phyloP scores from a whole-genome alignment of 92 coral and sea anemone species.

The Galaxea fascicularis region DNA sequence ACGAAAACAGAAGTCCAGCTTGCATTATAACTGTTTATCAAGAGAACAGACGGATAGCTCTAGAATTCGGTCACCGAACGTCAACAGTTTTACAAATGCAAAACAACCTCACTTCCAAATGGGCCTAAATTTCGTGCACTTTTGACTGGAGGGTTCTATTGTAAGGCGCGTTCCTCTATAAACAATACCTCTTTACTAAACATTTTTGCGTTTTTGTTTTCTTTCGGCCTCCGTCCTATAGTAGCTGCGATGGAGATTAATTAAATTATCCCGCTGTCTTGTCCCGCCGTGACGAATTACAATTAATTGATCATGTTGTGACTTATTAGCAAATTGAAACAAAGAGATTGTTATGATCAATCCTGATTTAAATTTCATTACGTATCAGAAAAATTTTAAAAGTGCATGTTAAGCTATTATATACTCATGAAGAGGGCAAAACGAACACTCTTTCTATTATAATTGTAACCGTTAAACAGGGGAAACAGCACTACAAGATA shows the following conservation, averaged over 20 bases:
- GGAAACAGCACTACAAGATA: neutral
- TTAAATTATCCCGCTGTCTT: slow-evolving; percentile 7
- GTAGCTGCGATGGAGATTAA: slow-evolving; percentile 2
- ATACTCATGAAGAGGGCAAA: neutral
- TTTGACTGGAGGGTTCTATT: neutral
- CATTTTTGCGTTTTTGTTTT: slow-evolving; percentile 25
- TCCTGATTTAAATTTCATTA: neutral
- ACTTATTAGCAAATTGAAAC: neutral
- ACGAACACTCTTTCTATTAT: neutral
- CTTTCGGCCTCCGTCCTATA: neutral
- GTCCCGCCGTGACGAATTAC: neutral
- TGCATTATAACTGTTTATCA: neutral
- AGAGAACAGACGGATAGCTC: neutral
- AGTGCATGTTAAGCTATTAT: neutral
- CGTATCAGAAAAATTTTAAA: neutral
- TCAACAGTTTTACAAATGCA: neutral
- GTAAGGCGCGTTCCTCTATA: slow-evolving; percentile 23
- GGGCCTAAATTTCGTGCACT: neutral
- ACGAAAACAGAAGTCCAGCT: neutral
- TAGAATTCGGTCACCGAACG: neutral
- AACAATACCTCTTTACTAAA: slow-evolving; percentile 25
- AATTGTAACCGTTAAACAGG: neutral
- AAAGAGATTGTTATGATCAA: slow-evolving; percentile 3
- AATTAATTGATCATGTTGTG: neutral
- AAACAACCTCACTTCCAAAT: slow-evolving; percentile 19